These are phyloP conservation scores for Brienomyrus longianalis DNA, from an alignment of 2,113 vertebrate genomes.

Conservation along the genomic window DNA sequence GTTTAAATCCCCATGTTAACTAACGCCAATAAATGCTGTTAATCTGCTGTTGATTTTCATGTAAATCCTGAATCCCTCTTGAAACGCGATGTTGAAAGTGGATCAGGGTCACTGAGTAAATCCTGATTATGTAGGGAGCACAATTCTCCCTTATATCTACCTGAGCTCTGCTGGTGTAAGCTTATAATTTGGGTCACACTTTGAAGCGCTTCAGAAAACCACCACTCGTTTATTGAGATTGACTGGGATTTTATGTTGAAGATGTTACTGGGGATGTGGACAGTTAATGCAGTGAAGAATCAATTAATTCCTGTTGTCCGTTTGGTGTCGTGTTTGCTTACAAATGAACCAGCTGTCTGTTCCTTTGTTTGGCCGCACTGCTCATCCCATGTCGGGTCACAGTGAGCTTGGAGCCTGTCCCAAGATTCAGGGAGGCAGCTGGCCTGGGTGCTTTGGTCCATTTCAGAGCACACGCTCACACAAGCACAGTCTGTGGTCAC, in stretches of 20 bases:
- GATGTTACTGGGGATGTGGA: neutral
- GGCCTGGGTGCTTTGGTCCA: neutral
- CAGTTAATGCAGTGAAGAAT: neutral
- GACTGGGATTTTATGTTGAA: neutral
- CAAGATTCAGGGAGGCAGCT: neutral
- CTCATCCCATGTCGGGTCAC: neutral
- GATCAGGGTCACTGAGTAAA: neutral
- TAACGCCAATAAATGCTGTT: neutral
- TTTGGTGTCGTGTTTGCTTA: neutral
- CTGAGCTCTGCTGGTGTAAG: constrained; percentile 2
- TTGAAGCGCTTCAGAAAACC: neutral
- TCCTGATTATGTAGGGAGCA: neutral
- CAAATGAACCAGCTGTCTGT: neutral
- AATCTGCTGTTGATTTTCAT: neutral
- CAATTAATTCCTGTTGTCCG: neutral
- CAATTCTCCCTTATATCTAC: neutral
- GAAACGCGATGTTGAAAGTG: neutral
- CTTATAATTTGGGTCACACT: constrained; percentile 16
- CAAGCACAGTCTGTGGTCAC: neutral
- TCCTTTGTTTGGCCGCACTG: neutral
- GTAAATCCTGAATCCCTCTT: constrained; percentile 1
- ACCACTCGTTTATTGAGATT: constrained; percentile 14
- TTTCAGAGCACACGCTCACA: neutral
- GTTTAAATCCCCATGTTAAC: constrained; percentile 4
- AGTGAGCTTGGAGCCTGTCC: neutral